Evolutionary conservation across 92 coral and sea anemone species (phyloP), one percentile per base, ranked within the genome.

Genomic region (Siderastrea radians): DNA sequence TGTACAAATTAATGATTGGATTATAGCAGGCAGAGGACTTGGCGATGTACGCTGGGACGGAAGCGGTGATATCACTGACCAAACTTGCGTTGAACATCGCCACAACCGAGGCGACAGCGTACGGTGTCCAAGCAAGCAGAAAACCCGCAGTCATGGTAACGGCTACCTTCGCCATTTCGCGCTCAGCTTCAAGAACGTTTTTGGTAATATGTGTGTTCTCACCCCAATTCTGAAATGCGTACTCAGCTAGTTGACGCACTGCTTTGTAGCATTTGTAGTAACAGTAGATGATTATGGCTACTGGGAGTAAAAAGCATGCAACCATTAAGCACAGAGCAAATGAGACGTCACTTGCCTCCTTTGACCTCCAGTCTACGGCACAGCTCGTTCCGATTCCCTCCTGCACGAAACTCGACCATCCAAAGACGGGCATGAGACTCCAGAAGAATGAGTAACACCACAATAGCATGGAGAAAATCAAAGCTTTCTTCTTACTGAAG

Each of bases 351-450:
- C 49, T 49, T 2, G 38, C 43, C 3, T 47, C 75, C 52, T 49
- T 57, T 4, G 89, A 85, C 50, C 53, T 53, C 89, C 89, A 85
- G 49, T 44, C 51, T 3, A 75, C 62, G 6, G 89, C 66, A 8
- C 89, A 85, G 69, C 89, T 85, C 15, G 89, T 85, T 10, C 89
- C 89, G 11, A 85, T 44, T 16, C 89, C 89, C 45, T 85, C 89
- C 16, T 3, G 67, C 10, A 5, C 53, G 60, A 45, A 85, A 57
- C 69, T 85, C 13, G 89, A 85, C 89, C 89, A 85, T 6, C 89
- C 89, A 16, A 77, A 46, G 43, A 67, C 57, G 9, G 89, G 89
- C 68, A 68, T 54, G n/a, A 75, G 3, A 76, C 83, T 64, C 89
- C 89, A 85, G 74, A 85, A 15, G n/a, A 85, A 44, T 15, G 89